Conservation (phyloP, 2,797 vertebrate genomes). For the Danio albolineatus region DNA sequence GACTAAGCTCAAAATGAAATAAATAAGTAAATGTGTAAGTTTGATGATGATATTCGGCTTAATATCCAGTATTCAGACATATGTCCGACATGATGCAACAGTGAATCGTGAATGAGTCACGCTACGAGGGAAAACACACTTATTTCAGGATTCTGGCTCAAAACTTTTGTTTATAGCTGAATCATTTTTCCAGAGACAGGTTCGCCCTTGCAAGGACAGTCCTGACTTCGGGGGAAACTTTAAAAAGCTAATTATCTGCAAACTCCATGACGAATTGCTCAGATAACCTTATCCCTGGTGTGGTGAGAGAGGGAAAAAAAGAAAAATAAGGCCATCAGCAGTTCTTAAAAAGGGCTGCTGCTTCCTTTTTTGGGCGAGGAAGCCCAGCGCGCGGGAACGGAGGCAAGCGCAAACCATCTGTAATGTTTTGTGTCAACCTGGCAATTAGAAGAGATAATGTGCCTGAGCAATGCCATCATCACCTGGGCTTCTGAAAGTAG, state of each 20-base stretch:
- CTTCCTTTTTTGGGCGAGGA: slow-evolving; percentile 73
- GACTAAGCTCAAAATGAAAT: no score
- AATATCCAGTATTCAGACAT: no score
- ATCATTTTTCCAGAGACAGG: slow-evolving; percentile 29
- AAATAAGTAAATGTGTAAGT: no score
- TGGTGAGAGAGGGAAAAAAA: slow-evolving; percentile 45
- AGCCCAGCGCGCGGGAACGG: slow-evolving; percentile 55
- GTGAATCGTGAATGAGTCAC: background rate
- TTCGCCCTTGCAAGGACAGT: slow-evolving; percentile 35
- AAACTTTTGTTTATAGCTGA: slow-evolving; percentile 36
- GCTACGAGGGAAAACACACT: background rate
- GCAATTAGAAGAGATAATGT: slow-evolving; percentile 54
- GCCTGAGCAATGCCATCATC: slow-evolving; percentile 47
- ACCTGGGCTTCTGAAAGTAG: slow-evolving; percentile 29
- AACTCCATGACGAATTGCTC: slow-evolving; percentile 77
- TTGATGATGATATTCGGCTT: no score
- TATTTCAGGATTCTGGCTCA: background rate
- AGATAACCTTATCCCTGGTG: slow-evolving; percentile 73
- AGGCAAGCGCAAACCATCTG: slow-evolving; percentile 52
- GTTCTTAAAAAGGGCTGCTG: slow-evolving; percentile 75
- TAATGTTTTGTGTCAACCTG: slow-evolving; percentile 48
- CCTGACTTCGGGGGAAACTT: slow-evolving; percentile 46
- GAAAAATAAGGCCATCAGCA: slow-evolving; percentile 71
- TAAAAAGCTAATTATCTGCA: slow-evolving; percentile 58
- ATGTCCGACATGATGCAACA: background rate